A percentile compares a stretch with the other conserved stretches of the same genome.
phyloP scores from a whole-genome alignment of 2,113 vertebrate species.

The Apodemus sylvaticus region DNA sequence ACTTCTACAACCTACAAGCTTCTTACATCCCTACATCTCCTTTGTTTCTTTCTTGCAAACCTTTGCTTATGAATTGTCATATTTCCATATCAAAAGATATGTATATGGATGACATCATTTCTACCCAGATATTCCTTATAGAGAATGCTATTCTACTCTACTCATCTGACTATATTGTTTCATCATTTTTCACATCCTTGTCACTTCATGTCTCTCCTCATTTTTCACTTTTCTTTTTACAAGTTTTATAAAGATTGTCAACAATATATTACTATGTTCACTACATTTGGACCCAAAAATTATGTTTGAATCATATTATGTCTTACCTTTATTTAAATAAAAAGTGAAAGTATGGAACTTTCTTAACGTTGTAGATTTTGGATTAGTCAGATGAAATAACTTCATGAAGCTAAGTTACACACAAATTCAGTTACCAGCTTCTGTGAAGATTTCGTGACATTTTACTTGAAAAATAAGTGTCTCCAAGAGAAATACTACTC shows the following conservation, averaged over 20 bases:
- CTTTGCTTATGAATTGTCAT: too few relatives aligned
- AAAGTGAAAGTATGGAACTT: not conserved
- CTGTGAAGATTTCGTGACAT: constrained; percentile 25
- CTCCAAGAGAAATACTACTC: not conserved
- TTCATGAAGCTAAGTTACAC: not conserved
- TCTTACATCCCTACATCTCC: too few relatives aligned
- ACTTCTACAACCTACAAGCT: not conserved
- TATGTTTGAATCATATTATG: not conserved
- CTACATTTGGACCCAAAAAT: not conserved
- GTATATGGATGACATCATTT: too few relatives aligned
- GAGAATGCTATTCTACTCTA: too few relatives aligned
- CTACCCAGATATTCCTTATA: too few relatives aligned
- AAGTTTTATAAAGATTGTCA: too few relatives aligned
- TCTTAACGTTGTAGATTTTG: not conserved
- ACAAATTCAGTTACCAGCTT: not conserved
- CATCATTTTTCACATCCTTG: too few relatives aligned
- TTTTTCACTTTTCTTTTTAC: too few relatives aligned
- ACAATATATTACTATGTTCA: not conserved
- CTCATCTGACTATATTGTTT: too few relatives aligned
- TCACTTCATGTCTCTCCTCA: too few relatives aligned
- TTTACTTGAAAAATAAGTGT: not conserved
- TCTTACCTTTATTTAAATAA: not conserved
- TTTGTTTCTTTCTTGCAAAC: too few relatives aligned
- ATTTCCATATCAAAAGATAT: too few relatives aligned
- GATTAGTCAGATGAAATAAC: not conserved